Evolutionary conservation across 2,113 vertebrate species (phyloP).

Genomic region (Pseudonaja textilis): DNA sequence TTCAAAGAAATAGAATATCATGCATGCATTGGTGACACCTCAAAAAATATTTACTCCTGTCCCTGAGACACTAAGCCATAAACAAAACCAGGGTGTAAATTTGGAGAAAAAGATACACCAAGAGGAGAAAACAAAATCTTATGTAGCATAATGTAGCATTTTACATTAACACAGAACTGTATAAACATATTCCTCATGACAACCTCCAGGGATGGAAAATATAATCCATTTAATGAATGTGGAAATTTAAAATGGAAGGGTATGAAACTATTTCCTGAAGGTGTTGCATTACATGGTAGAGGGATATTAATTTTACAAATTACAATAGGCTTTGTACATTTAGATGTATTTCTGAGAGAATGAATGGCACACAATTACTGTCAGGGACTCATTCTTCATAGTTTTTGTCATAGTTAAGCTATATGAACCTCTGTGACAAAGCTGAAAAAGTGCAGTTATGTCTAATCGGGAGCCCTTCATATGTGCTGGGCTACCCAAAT

Average conservation of each 20-base stretch:
- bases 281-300: not conserved
- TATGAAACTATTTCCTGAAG: not conserved
- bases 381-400: not conserved
- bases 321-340: not conserved
- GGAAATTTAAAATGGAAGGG: not conserved
- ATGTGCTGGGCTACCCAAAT: not conserved
- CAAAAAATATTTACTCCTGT: slow-evolving; percentile 45
- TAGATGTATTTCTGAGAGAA: not conserved
- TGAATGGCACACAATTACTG: not conserved
- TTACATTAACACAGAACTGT: not conserved
- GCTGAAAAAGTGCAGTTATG: not conserved
- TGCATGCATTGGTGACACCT: slow-evolving; percentile 39
- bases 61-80: slow-evolving; percentile 44
- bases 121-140: slow-evolving; percentile 40
- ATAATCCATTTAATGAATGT: slow-evolving; percentile 5
- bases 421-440: not conserved
- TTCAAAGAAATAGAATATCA: slow-evolving; percentile 39
- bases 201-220: not conserved
- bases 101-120: not conserved
- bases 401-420: not conserved
- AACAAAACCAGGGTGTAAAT: slow-evolving; percentile 48
- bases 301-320: not conserved
- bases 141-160: slow-evolving; percentile 8
- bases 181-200: not conserved
- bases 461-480: not conserved